A percentile compares a stretch with the other conserved stretches of the same genome.
phyloP scores from a whole-genome alignment of 2,888 invertebrate genomes.

The Drosophila subsilvestris region DNA sequence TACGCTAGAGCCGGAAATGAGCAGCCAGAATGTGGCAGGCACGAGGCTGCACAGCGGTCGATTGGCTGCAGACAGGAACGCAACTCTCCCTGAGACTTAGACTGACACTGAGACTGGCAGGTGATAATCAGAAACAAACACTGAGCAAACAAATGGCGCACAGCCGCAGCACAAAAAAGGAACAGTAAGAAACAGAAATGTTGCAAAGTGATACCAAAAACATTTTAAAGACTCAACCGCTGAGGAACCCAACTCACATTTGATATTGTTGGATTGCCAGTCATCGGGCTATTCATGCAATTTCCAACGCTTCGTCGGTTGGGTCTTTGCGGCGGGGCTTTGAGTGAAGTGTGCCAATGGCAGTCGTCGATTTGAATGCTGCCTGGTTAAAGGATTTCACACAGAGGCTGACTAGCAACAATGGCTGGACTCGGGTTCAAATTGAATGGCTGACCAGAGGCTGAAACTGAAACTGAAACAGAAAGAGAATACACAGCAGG shows the following conservation, averaged over 20 bases:
- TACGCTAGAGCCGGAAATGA: conserved; percentile 66
- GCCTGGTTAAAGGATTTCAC: not conserved
- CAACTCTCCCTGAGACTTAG: conserved; percentile 28
- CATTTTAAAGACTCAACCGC: conserved; percentile 8
- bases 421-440: not conserved
- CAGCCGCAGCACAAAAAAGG: not conserved
- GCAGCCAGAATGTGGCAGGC: conserved; percentile 50
- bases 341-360: conserved; percentile 13
- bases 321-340: conserved; percentile 13
- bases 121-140: conserved; percentile 68
- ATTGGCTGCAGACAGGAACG: conserved; percentile 30
- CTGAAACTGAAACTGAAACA: not conserved
- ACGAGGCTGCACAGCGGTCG: conserved; percentile 16
- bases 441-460: not conserved
- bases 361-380: conserved; percentile 7
- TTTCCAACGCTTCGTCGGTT: conserved; percentile 46
- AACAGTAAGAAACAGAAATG: not conserved
- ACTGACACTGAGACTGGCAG: conserved; percentile 51
- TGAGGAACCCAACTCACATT: conserved; percentile 5
- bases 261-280: conserved; percentile 1
- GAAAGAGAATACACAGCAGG: not conserved
- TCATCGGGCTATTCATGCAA: conserved; percentile 47
- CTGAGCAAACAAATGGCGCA: conserved; percentile 40
- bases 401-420: not conserved
- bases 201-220: not conserved